phyloP scores from a whole-genome alignment of 2,113 vertebrate genomes.

The Lontra canadensis region DNA sequence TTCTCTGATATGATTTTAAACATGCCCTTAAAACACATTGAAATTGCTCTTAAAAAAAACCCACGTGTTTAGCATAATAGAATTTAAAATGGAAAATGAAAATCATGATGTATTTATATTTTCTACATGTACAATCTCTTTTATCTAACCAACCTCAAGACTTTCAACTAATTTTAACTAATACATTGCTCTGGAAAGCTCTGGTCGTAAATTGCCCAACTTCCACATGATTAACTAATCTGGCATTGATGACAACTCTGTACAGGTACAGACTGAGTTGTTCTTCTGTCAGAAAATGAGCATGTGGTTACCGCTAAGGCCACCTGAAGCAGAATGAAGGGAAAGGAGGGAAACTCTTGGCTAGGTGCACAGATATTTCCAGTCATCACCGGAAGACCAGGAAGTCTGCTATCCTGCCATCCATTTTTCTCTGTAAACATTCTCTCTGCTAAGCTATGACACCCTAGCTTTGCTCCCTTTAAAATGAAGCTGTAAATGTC shows the following conservation, averaged over 20 bases:
- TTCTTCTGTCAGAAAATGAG: background rate
- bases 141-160: background rate
- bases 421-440: background rate
- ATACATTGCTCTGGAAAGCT: background rate
- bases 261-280: background rate
- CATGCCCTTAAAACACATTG: background rate
- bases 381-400: too few species aligned
- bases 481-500: background rate
- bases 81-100: background rate
- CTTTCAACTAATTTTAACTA: background rate
- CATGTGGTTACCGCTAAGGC: fast-evolving
- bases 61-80: background rate
- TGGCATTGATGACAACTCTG: background rate
- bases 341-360: background rate
- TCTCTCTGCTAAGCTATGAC: background rate
- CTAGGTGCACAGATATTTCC: background rate
- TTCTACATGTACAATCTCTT: background rate
- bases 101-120: background rate
- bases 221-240: background rate
- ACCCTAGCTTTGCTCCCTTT: background rate
- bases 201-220: too few species aligned
- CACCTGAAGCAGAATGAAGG: background rate
- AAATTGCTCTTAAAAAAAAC: background rate
- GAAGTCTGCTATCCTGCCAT: background rate
- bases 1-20: background rate